Evolutionary conservation across 2,888 invertebrate species (phyloP), one percentile per base, ranked within the genome.

Genomic region (Marasmarcha lunaedactyla): DNA sequence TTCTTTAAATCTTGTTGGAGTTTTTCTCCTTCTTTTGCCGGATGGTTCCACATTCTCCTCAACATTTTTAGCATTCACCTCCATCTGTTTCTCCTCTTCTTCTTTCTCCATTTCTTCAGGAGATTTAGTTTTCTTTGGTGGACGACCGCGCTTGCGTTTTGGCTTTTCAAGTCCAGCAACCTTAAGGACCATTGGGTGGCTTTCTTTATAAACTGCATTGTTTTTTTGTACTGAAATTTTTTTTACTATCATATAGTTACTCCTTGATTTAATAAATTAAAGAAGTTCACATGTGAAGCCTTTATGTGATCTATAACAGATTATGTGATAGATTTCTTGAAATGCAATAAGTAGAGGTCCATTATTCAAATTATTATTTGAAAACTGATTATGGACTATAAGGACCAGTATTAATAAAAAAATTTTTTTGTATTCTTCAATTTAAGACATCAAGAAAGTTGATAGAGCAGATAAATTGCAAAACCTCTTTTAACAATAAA

Each of bases 81-180:
- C 56, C 42, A 47, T 55, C 15, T 57, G 57, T 30, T 58, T 61
- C 0, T 54, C 55, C 1, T 54, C 56, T 1, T 56, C 58, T 49
- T 68, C 69, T 40, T 54, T 51, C 1, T 60, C 71, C 48, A 64
- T 39, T 37, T 69, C 71, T 35, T 84, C 79, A 0, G 69, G 64
- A 1, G 74, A 53, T 46, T 78, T 76, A 44, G 47, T 61, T 46
- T 71, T 78, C 67, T 90, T 91, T 0, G 89, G 88, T 9, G 91
- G 91, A 33, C 91, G 77, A 5, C 91, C 91, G 15, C 90, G 73
- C 64, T 90, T 91, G 39, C 87, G 74, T 55, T 86, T 87, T 0
- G 90, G 90, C 49, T 86, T 89, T 20, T 87, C 87, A 14, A 90
- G 59, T 1, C 89, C 90, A 42, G 88, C 87, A 46, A 88, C 85